Conservation (phyloP, 2,797 vertebrate species). For the Alfaro cultratus region DNA sequence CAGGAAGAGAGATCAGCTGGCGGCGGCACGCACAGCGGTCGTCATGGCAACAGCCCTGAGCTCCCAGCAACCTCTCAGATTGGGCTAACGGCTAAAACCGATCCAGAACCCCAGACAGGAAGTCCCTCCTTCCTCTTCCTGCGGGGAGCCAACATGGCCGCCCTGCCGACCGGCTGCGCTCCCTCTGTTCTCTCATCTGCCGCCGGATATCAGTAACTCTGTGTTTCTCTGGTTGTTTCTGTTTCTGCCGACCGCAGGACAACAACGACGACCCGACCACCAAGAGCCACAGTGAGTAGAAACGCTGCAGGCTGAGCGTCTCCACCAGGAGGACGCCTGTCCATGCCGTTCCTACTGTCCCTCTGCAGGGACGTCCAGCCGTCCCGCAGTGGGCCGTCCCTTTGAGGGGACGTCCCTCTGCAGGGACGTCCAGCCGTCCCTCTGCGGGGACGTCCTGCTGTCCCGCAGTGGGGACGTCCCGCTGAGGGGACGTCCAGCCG, state of each 20-base stretch:
- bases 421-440: too few relatives aligned
- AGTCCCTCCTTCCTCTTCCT: neutral
- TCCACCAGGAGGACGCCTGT: slow-evolving; percentile 45
- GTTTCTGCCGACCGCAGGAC: slow-evolving; percentile 90
- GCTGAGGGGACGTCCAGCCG: too few relatives aligned
- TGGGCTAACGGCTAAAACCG: neutral
- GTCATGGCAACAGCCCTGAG: slow-evolving; percentile 35
- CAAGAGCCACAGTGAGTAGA: slow-evolving; percentile 96
- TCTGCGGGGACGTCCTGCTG: too few relatives aligned
- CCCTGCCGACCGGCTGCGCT: slow-evolving; percentile 50
- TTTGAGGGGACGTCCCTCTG: too few relatives aligned
- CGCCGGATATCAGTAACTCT: slow-evolving; percentile 85
- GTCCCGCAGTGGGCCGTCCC: too few relatives aligned
- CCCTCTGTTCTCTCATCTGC: slow-evolving; percentile 65
- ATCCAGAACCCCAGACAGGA: neutral
- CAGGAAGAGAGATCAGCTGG: slow-evolving; percentile 71
- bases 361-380: rapidly evolving
- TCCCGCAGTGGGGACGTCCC: too few relatives aligned
- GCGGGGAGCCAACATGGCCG: slow-evolving; percentile 26
- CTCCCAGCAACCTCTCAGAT: neutral
- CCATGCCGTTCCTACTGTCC: too few relatives aligned
- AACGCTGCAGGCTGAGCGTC: slow-evolving; percentile 36
- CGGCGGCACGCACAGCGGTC: slow-evolving; percentile 12
- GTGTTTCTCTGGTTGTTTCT: slow-evolving; percentile 90
- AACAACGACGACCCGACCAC: slow-evolving; percentile 93